These are phyloP conservation scores for Chaetodon trifascialis DNA, from an alignment of 2,113 vertebrate genomes.

Conservation along the genomic window DNA sequence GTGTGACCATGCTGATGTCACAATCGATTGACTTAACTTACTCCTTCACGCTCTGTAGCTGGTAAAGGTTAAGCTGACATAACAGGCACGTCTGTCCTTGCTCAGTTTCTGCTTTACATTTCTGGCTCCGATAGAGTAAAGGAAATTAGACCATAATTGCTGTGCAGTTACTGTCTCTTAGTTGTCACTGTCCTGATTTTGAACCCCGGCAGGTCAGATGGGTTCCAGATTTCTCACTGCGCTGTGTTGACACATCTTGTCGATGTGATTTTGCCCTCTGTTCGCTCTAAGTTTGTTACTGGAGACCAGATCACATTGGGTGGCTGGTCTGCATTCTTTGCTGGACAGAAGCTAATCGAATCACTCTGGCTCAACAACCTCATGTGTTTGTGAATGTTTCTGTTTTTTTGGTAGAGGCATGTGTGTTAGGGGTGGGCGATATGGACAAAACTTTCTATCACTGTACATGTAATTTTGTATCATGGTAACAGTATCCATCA, in stretches of 20 bases:
- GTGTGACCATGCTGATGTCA: constrained; percentile 28
- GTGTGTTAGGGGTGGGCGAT: neutral
- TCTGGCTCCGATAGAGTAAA: neutral
- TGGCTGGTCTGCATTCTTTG: constrained; percentile 29
- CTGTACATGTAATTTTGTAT: neutral
- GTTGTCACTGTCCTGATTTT: neutral
- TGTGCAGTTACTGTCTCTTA: neutral
- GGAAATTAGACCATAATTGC: neutral
- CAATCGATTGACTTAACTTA: neutral
- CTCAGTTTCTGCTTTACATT: constrained; percentile 18
- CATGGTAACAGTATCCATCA: neutral
- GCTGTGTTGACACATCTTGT: neutral
- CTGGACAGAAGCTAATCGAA: constrained; percentile 34
- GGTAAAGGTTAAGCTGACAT: neutral
- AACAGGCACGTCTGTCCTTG: neutral
- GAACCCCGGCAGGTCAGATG: neutral
- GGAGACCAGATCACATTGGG: constrained; percentile 6
- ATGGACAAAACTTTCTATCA: too few relatives aligned
- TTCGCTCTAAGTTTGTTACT: constrained; percentile 7
- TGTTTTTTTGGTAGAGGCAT: neutral
- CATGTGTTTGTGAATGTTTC: constrained; percentile 9
- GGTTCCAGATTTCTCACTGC: neutral
- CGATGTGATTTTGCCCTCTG: constrained; percentile 16
- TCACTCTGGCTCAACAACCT: constrained; percentile 17
- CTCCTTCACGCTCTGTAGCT: neutral